Conservation (phyloP, 2,797 vertebrate species). For the Glyptemys insculpta region DNA sequence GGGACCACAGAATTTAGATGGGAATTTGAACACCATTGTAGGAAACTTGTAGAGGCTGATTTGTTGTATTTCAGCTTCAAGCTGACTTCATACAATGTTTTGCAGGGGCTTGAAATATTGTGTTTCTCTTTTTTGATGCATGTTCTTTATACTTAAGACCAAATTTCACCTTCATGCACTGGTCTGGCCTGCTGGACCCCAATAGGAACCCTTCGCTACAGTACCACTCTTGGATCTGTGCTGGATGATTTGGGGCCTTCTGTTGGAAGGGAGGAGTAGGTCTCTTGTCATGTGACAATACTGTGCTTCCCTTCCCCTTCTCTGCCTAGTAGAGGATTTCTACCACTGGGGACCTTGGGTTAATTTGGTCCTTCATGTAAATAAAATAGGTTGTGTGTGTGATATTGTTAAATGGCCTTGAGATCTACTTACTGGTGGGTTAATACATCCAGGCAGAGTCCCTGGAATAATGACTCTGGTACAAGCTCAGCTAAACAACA, state of each 20-base stretch:
- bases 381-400: background rate
- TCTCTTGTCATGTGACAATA: fast-evolving
- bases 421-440: background rate
- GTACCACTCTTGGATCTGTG: background rate
- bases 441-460: background rate
- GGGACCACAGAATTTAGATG: constrained; percentile 60
- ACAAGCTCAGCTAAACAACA: background rate
- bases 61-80: constrained; percentile 54
- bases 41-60: constrained; percentile 51
- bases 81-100: constrained; percentile 17
- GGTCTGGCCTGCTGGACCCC: background rate
- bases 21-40: constrained; percentile 69
- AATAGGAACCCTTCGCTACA: background rate
- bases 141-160: background rate
- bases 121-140: background rate
- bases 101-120: background rate
- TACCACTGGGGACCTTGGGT: fast-evolving
- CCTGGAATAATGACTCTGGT: background rate
- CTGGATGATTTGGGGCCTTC: background rate
- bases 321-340: background rate
- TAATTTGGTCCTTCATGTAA: background rate
- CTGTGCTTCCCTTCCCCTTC: background rate
- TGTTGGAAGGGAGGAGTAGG: background rate
- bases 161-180: background rate
- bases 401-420: background rate